A percentile compares a stretch with the other conserved stretches of the same genome.
Conservation (phyloP, 1,140 invertebrate genomes). For the Notospermus geniculatus region DNA sequence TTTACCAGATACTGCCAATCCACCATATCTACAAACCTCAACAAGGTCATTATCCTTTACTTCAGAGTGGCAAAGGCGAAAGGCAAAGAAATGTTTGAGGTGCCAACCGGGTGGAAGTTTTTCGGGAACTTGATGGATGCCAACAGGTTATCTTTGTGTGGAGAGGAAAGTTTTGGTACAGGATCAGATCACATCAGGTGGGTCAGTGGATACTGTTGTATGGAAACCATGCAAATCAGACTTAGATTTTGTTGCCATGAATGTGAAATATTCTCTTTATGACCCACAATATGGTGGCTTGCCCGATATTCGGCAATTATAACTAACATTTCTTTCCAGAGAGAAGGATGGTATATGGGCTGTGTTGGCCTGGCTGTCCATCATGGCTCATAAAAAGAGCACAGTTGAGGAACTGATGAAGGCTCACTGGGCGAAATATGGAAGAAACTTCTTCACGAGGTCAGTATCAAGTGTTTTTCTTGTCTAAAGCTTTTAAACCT, state of each 20-base stretch:
- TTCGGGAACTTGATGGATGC: constrained; percentile 99
- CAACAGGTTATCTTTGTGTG: constrained; percentile 87
- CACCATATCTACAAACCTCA: too few species aligned
- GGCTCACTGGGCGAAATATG: constrained; percentile 87
- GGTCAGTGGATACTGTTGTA: background rate
- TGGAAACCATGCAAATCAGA: too few species aligned
- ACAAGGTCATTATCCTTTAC: constrained; percentile 4
- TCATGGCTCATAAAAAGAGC: constrained; percentile 63
- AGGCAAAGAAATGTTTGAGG: constrained; percentile 83
- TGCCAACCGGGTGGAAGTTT: constrained; percentile 97
- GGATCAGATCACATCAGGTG: constrained; percentile 65
- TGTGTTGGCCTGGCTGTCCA: constrained; percentile 89
- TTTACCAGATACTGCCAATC: too few species aligned
- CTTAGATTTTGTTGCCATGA: too few species aligned
- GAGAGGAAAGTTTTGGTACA: constrained; percentile 97
- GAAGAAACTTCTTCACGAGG: constrained; percentile 95
- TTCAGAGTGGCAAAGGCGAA: constrained; percentile 74
- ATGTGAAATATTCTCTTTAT: too few species aligned
- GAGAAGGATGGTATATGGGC: constrained; percentile 99
- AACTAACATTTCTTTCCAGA: constrained; percentile 61
- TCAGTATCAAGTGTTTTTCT: constrained; percentile 44
- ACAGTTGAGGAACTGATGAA: constrained; percentile 79
- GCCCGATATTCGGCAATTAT: too few species aligned
- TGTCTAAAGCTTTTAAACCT: too few species aligned
- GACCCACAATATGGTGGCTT: too few species aligned